Evolutionary conservation across 2,113 vertebrate genomes (phyloP).

Genomic region (Pyxicephalus adspersus): DNA sequence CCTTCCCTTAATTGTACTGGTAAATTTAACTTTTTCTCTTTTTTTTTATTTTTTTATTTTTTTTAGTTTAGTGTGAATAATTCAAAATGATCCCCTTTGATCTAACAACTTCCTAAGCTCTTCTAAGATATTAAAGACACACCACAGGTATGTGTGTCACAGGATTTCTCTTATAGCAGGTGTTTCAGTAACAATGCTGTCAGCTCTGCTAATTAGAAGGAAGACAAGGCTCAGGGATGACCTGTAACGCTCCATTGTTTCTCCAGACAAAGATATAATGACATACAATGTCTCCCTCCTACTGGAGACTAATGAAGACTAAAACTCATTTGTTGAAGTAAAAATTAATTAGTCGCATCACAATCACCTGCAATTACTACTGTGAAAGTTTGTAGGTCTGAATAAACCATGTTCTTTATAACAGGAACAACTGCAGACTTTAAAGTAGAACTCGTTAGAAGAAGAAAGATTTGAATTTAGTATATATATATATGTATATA

Average conservation of each 20-base stretch:
- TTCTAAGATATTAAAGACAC: background rate
- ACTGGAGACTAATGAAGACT: constrained; percentile 78
- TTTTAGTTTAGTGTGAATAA: too few species aligned
- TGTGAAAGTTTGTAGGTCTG: constrained; percentile 69
- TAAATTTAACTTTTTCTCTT: too few species aligned
- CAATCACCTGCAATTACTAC: constrained; percentile 72
- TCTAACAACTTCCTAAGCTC: too few species aligned
- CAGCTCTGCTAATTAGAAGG: constrained; percentile 72
- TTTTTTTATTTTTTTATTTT: too few species aligned
- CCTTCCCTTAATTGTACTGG: too few species aligned
- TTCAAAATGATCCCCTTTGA: too few species aligned
- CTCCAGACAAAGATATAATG: constrained; percentile 74
- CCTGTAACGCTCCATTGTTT: constrained; percentile 70
- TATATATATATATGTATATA: too few species aligned
- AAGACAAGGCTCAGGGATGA: constrained; percentile 65
- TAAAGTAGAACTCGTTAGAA: too few species aligned
- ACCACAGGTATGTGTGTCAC: constrained; percentile 50
- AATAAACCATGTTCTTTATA: background rate
- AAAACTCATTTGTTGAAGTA: constrained; percentile 79
- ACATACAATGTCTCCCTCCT: constrained; percentile 74
- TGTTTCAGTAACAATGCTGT: constrained; percentile 70
- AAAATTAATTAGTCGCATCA: constrained; percentile 82
- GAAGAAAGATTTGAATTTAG: too few species aligned
- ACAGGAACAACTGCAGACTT: background rate
- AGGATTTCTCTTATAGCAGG: constrained; percentile 59